These are phyloP conservation scores for Dendrolimus punctatus DNA, from an alignment of 1,140 invertebrate genomes.

Conservation along the genomic window DNA sequence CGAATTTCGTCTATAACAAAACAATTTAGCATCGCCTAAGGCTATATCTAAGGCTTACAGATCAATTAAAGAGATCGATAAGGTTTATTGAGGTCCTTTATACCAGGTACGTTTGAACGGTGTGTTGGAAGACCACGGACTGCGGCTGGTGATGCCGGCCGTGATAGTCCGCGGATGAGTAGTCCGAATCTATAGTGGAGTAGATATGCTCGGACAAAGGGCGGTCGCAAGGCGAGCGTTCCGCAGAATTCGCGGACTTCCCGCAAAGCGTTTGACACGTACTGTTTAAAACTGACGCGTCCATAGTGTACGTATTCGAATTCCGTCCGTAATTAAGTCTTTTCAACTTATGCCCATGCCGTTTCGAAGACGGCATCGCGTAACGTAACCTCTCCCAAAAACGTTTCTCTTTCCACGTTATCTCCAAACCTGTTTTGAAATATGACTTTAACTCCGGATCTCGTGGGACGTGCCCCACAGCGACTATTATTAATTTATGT, in stretches of 20 bases:
- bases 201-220: conserved; percentile 88
- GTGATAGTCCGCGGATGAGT: conserved; percentile 68
- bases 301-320: conserved; percentile 74
- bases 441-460: conserved; percentile 91
- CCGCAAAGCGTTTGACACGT: conserved; percentile 66
- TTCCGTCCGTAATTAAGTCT: conserved; percentile 74
- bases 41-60: conserved; percentile 40
- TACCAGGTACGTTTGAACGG: conserved; percentile 70
- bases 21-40: conserved; percentile 42
- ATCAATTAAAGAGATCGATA: conserved; percentile 47
- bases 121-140: conserved; percentile 59
- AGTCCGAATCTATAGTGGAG: conserved; percentile 88
- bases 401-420: conserved; percentile 89
- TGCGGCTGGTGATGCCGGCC: conserved; percentile 55
- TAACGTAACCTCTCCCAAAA: conserved; percentile 94
- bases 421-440: conserved; percentile 87
- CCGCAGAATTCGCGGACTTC: conserved; percentile 54
- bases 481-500: conserved; percentile 88
- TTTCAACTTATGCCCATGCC: conserved; percentile 75
- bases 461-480: conserved; percentile 84
- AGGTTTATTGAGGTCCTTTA: conserved; percentile 30
- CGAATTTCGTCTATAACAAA: conserved; percentile 45
- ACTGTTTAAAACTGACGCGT: conserved; percentile 74
- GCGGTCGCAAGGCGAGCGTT: conserved; percentile 73
- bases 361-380: conserved; percentile 83